Conservation (phyloP, 2,113 vertebrate genomes). For the Forbesichthys agassizii region DNA sequence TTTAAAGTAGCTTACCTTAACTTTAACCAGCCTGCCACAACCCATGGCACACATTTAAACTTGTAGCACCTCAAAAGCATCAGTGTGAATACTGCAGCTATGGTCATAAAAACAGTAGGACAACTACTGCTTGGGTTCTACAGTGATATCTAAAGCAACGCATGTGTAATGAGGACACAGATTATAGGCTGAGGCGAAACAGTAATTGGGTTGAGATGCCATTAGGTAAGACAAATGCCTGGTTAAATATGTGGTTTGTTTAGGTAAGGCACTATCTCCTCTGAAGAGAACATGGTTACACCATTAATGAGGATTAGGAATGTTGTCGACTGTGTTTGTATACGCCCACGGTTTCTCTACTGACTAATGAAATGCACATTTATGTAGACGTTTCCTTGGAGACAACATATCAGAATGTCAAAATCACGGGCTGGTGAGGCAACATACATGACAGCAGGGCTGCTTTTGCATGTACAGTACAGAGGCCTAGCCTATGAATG, state of each 20-base stretch:
- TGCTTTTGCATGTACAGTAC: too few species aligned
- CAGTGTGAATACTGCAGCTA: constrained; percentile 14
- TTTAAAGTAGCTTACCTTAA: too few species aligned
- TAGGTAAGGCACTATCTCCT: neutral
- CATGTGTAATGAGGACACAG: neutral
- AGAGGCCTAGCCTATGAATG: too few species aligned
- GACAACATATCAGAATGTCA: too few species aligned
- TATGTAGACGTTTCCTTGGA: too few species aligned
- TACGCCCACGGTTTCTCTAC: too few species aligned
- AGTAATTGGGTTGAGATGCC: neutral
- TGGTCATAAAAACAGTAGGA: neutral
- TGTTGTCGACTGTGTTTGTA: neutral
- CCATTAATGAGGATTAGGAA: constrained; percentile 11
- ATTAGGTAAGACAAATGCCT: neutral
- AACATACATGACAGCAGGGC: too few species aligned
- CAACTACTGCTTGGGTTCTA: neutral
- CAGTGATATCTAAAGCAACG: constrained; percentile 2
- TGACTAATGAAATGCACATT: too few species aligned
- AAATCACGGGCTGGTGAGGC: too few species aligned
- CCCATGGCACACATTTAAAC: neutral
- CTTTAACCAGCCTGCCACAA: neutral
- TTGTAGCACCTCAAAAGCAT: constrained; percentile 6
- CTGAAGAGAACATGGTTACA: neutral
- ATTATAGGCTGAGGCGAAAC: constrained; percentile 6
- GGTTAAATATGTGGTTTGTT: neutral